Evolutionary conservation across 2,797 vertebrate species (phyloP).

Genomic region (Onychomys arenicola): DNA sequence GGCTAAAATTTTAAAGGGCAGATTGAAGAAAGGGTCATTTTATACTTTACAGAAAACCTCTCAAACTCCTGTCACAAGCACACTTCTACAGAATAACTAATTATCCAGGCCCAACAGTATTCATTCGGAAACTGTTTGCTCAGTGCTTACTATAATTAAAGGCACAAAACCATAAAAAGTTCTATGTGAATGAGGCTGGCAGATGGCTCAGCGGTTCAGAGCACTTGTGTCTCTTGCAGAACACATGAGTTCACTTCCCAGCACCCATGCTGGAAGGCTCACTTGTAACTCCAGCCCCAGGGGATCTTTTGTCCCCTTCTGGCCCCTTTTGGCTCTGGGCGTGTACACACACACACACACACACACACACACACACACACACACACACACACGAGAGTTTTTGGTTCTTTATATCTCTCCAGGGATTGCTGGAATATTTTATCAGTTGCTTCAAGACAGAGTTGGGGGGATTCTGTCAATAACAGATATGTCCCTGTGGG

Average conservation of each 20-base stretch:
- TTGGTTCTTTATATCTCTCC: background rate
- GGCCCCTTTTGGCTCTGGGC: background rate
- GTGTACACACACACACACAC: too few species aligned
- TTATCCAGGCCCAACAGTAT: background rate
- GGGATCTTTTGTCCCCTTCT: background rate
- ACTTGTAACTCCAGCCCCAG: background rate
- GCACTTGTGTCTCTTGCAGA: background rate
- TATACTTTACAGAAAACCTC: background rate
- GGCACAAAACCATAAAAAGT: background rate
- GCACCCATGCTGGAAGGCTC: background rate
- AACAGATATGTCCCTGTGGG: background rate
- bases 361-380: background rate
- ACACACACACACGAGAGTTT: background rate
- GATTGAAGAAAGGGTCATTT: background rate
- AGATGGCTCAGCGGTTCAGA: background rate
- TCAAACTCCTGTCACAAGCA: background rate
- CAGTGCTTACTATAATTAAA: background rate
- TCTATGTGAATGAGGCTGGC: background rate
- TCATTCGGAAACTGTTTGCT: slow-evolving; percentile 5
- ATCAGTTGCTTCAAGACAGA: background rate
- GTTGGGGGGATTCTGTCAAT: background rate
- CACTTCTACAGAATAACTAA: background rate
- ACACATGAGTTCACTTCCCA: background rate
- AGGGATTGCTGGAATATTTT: background rate
- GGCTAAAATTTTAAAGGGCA: background rate